A percentile compares a stretch with the other conserved stretches of the same genome.
These are phyloP conservation scores for Antigone vipio DNA, from an alignment of 2,113 vertebrate species.

Conservation along the genomic window DNA sequence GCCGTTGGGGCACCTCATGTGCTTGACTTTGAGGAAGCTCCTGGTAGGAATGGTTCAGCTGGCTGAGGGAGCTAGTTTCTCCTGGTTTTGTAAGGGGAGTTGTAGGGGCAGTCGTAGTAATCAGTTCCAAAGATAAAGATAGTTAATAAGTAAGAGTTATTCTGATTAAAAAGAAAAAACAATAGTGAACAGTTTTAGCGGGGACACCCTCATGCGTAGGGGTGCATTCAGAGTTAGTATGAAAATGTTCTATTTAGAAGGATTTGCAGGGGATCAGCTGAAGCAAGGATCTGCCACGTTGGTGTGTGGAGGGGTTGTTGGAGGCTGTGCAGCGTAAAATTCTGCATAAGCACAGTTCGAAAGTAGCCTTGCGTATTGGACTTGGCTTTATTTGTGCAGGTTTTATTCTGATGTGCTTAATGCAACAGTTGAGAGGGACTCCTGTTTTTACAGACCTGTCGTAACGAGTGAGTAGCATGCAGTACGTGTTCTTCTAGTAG, in stretches of 20 bases:
- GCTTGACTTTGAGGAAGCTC: not conserved
- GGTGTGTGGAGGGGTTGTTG: not conserved
- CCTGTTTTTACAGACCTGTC: not conserved
- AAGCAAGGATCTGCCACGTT: accelerated
- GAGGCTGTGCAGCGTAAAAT: not conserved
- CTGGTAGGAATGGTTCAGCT: not conserved
- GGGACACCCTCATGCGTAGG: not conserved
- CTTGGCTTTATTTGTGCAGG: not conserved
- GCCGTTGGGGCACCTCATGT: not conserved
- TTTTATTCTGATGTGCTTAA: not conserved
- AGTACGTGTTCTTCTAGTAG: not conserved
- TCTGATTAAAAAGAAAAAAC: not conserved
- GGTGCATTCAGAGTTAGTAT: not conserved
- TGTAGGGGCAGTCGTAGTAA: not conserved
- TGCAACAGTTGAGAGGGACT: not conserved
- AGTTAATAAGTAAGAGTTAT: not conserved
- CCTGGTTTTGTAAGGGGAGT: not conserved
- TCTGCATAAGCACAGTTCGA: not conserved
- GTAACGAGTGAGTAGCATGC: not conserved
- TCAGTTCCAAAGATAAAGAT: not conserved
- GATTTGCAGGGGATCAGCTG: not conserved
- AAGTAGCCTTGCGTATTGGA: not conserved
- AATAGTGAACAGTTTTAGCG: not conserved
- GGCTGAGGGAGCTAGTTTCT: not conserved
- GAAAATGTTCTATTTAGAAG: not conserved